These are phyloP conservation scores for Macropus fuliginosus DNA, from an alignment of 2,797 vertebrate genomes.

Conservation along the genomic window DNA sequence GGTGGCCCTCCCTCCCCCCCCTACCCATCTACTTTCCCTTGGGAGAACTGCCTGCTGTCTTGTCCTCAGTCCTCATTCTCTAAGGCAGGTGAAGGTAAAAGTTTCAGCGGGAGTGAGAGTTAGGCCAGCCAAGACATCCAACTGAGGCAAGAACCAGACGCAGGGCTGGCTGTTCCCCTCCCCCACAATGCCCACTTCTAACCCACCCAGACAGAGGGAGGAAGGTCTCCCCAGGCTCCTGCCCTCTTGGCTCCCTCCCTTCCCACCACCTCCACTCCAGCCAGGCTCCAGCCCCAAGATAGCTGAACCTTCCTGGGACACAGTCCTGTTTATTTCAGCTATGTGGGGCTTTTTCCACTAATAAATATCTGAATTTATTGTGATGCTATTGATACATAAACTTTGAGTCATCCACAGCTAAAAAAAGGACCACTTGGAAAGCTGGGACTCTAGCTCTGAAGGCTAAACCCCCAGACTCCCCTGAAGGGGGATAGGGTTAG, in stretches of 20 bases:
- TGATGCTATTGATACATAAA: constrained; percentile 16
- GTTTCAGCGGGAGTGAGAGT: neutral
- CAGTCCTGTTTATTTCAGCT: constrained; percentile 20
- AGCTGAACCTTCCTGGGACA: neutral
- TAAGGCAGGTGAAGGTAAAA: neutral
- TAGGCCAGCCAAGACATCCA: neutral
- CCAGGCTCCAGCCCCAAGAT: neutral
- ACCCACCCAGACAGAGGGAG: neutral
- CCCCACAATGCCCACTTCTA: neutral
- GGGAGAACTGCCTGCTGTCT: neutral
- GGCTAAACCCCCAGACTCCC: neutral
- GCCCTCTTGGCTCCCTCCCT: neutral
- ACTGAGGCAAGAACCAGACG: neutral
- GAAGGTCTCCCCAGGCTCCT: neutral
- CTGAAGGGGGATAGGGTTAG: neutral
- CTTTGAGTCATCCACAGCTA: neutral
- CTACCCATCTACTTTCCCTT: neutral
- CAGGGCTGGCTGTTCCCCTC: too few relatives aligned
- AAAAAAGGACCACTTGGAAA: constrained; percentile 19
- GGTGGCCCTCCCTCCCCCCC: neutral
- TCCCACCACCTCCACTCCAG: neutral
- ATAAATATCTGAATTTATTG: constrained; percentile 50
- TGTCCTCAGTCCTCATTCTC: neutral
- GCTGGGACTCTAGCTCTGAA: neutral
- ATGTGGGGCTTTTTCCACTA: neutral